A percentile compares a stretch with the other conserved stretches of the same genome.
Evolutionary conservation across 2,888 invertebrate species (phyloP).

Genomic region (Drosophila parthenogenetica): DNA sequence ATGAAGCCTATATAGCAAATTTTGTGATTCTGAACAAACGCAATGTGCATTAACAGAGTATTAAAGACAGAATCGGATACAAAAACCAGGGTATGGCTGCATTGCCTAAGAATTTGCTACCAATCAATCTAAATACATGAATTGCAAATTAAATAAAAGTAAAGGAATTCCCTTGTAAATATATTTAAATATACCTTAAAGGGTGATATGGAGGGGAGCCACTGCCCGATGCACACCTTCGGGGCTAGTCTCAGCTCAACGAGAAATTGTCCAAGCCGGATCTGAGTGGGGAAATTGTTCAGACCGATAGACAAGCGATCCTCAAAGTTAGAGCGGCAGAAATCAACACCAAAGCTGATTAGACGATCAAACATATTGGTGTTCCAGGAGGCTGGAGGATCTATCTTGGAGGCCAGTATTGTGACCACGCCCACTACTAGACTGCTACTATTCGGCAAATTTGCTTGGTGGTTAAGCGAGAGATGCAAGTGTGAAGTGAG

Average conservation of each 20-base stretch:
- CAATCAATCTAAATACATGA: too few relatives aligned
- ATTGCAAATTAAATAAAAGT: too few relatives aligned
- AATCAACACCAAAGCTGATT: slow-evolving; percentile 79
- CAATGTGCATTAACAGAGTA: too few relatives aligned
- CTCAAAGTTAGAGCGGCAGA: slow-evolving; percentile 66
- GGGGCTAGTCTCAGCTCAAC: slow-evolving; percentile 59
- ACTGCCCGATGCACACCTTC: slow-evolving; percentile 59
- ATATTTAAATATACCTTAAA: slow-evolving; percentile 32
- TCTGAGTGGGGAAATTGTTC: slow-evolving; percentile 18
- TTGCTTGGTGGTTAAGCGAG: slow-evolving; percentile 62
- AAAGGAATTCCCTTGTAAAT: too few relatives aligned
- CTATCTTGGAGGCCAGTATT: slow-evolving; percentile 81
- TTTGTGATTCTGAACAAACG: too few relatives aligned
- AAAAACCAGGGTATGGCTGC: too few relatives aligned
- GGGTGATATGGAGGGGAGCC: slow-evolving; percentile 56
- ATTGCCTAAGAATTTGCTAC: too few relatives aligned
- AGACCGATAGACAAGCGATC: slow-evolving; percentile 76
- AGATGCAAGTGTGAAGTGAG: slow-evolving; percentile 75
- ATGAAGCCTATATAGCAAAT: too few relatives aligned
- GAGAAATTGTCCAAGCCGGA: slow-evolving; percentile 64
- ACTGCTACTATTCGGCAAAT: slow-evolving; percentile 72
- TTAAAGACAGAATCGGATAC: too few relatives aligned
- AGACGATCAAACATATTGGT: slow-evolving; percentile 75
- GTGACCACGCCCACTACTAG: slow-evolving; percentile 74
- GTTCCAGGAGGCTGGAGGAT: slow-evolving; percentile 82